These are phyloP conservation scores for Nyctereutes procyonoides DNA, from an alignment of 2,113 vertebrate species.

Conservation along the genomic window DNA sequence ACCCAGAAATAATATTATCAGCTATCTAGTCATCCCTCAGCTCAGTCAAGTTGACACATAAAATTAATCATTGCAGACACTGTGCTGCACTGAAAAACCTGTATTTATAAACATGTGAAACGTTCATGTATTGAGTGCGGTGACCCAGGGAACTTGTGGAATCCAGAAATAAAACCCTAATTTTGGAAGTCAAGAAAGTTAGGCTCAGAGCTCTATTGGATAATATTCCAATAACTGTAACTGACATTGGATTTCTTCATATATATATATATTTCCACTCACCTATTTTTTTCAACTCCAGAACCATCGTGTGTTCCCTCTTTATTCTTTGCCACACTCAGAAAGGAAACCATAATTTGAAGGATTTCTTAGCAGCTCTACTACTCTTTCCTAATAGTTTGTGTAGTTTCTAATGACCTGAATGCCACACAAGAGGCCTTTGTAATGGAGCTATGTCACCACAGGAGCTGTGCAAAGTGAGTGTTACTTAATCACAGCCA, in stretches of 20 bases:
- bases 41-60: background rate
- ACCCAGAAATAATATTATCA: background rate
- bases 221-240: background rate
- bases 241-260: background rate
- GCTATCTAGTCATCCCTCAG: background rate
- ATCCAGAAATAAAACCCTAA: background rate
- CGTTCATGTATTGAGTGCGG: background rate
- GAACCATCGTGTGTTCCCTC: background rate
- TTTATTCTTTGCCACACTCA: slow-evolving; percentile 52
- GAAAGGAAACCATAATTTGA: slow-evolving; percentile 54
- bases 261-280: background rate
- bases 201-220: background rate
- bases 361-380: slow-evolving; percentile 64
- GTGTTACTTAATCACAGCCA: slow-evolving; percentile 75
- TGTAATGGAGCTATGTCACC: slow-evolving; percentile 63
- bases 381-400: slow-evolving; percentile 61
- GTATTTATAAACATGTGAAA: background rate
- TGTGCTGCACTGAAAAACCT: background rate
- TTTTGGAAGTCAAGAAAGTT: background rate
- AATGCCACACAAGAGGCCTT: slow-evolving; percentile 72
- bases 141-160: background rate
- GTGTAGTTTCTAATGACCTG: slow-evolving; percentile 66
- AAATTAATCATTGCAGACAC: background rate
- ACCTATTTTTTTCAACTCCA: slow-evolving; percentile 4
- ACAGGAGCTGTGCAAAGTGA: slow-evolving; percentile 63